Base-by-base conservation (phyloP, 2,113 vertebrate species). In the Colossoma macropomum region DNA sequence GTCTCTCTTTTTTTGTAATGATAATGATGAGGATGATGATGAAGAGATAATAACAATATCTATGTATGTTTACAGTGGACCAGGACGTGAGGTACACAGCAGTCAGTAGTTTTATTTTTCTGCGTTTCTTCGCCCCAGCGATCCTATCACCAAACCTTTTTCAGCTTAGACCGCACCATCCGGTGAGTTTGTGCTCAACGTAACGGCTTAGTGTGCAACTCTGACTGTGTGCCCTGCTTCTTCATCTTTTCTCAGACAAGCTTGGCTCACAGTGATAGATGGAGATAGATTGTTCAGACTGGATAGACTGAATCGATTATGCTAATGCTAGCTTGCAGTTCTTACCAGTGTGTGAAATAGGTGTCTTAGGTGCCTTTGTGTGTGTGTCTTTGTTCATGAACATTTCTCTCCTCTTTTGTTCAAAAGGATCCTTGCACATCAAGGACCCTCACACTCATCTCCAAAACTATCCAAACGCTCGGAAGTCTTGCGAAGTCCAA, bases 401-500 rank as follows among this genome's bases (percentile, higher is more conserved):
- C 1, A 4, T 28, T 6, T 25, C 23, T 16, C 3, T 77, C 30
- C 65, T 19, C 48, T 65, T 80, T 87, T 23, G 65, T 30, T 84
- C n/a, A 1, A 34, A 89, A 99, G 98, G 98, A 99, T 86, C 96
- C 96, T 0, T 94, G 96, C 89, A 98, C 97, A 0, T 98, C 97
- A 23, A 94, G 98, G 90, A 99, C 97, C 21, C 94, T 99, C 87
- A 99, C 97, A 0, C 97, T 99, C 52, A 96, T 99, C 89, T 99
- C 98, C 73, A 99, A 99, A 93, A 98, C 98, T 0, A 97, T 99
- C 90, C 98, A 99, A 91, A 99, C 97, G 0, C 91, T 99, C 30
- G 97, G 98, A 85, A 99, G 98, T 86, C 94, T 99, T 34, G 97
- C 97, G 82, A 99, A 99, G 87, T 97, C 97, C n/a, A 99, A 98